phyloP scores from a whole-genome alignment of 1,140 invertebrate genomes.

The honey bee (Apis mellifera) region DNA sequence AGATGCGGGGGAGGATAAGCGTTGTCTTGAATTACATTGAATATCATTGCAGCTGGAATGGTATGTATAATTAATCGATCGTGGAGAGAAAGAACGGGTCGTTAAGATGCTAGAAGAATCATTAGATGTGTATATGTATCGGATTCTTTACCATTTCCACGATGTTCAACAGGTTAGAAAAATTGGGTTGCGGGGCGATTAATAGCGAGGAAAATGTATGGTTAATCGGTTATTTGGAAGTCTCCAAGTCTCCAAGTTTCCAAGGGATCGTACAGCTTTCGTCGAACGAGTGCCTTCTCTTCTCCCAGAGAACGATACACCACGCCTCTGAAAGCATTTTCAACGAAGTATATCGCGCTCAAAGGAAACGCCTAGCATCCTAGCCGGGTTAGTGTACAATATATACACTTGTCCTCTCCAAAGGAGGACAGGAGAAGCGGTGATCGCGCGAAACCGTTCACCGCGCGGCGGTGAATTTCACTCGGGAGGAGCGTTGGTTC shows the following conservation, averaged over 20 bases:
- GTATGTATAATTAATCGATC: constrained; percentile 47
- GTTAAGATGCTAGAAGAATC: neutral
- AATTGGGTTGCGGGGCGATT: neutral
- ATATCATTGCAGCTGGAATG: constrained; percentile 32
- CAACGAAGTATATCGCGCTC: neutral
- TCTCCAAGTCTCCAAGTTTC: neutral
- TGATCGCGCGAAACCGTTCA: constrained; percentile 42
- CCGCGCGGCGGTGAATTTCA: constrained; percentile 28
- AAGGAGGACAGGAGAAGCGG: constrained; percentile 38
- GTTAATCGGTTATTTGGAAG: neutral
- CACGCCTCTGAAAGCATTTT: neutral
- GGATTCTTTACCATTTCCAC: neutral
- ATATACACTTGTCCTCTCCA: constrained; percentile 10
- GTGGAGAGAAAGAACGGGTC: constrained; percentile 16
- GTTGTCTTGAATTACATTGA: constrained; percentile 41
- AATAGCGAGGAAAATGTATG: neutral
- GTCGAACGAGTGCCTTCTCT: neutral
- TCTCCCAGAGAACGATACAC: neutral
- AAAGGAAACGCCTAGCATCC: constrained; percentile 33
- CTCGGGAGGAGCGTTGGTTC: neutral
- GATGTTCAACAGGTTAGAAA: neutral
- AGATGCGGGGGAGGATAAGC: neutral
- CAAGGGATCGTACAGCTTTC: neutral
- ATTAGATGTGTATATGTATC: neutral
- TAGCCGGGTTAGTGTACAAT: constrained; percentile 1